phyloP scores from a whole-genome alignment of 2,797 vertebrate species.

The Rhinella marina region DNA sequence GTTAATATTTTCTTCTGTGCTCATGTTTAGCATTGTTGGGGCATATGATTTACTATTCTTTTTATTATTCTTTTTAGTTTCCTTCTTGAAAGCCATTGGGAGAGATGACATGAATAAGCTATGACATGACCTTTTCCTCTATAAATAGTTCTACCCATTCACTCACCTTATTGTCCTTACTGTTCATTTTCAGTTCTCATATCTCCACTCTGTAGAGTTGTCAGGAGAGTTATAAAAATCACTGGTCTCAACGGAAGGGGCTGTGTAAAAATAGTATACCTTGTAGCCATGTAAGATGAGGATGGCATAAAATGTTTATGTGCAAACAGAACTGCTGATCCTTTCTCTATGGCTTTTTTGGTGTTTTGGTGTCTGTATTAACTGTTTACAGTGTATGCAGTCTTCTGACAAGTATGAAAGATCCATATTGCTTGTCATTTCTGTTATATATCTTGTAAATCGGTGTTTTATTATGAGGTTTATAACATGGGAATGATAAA shows the following conservation, averaged over 20 bases:
- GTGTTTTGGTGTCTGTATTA: neutral
- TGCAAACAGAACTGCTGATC: slow-evolving; percentile 19
- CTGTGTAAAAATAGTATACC: slow-evolving; percentile 53
- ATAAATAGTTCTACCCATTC: neutral
- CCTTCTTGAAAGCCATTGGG: neutral
- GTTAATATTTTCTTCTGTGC: neutral
- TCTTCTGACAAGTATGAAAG: neutral
- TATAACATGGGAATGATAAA: neutral
- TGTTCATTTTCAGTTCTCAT: slow-evolving; percentile 15
- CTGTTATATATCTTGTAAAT: neutral
- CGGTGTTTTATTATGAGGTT: neutral
- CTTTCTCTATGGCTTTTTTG: neutral
- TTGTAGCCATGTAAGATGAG: slow-evolving; percentile 32
- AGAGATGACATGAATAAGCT: slow-evolving; percentile 26
- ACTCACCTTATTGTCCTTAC: neutral
- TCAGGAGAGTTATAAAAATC: slow-evolving; percentile 48
- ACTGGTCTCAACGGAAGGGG: slow-evolving; percentile 26
- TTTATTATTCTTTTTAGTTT: neutral
- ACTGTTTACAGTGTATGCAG: neutral
- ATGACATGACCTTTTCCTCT: slow-evolving; percentile 27
- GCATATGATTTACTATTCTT: neutral
- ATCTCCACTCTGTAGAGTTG: slow-evolving; percentile 14
- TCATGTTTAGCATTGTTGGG: slow-evolving; percentile 2
- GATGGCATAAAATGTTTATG: slow-evolving; percentile 47
- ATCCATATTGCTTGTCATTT: neutral